phyloP scores from a whole-genome alignment of 2,888 invertebrate species.

The Selenia dentaria region DNA sequence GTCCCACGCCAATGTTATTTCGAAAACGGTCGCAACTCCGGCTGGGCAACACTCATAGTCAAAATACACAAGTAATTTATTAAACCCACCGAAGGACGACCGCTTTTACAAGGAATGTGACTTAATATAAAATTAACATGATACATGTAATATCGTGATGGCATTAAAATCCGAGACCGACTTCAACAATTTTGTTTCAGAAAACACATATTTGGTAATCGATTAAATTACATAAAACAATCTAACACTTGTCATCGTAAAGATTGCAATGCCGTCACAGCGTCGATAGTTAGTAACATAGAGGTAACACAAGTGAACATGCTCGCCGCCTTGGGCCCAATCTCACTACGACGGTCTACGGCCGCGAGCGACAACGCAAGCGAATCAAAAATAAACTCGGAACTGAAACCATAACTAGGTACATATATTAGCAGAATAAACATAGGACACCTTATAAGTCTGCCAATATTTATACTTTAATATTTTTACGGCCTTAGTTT shows the following conservation, averaged over 20 bases:
- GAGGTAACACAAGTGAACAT: conserved; percentile 18
- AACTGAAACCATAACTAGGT: conserved; percentile 47
- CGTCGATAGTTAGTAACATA: conserved; percentile 27
- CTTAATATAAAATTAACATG: conserved; percentile 46
- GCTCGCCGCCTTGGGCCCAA: conserved; percentile 25
- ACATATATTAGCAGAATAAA: no score
- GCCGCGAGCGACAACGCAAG: conserved; percentile 28
- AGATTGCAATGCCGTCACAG: conserved; percentile 23
- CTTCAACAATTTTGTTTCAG: no score
- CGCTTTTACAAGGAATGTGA: conserved; percentile 56
- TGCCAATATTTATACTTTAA: no score
- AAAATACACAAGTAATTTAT: not conserved
- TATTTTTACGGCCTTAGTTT: no score
- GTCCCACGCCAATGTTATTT: conserved; percentile 35
- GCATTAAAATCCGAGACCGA: conserved; percentile 45
- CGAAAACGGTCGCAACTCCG: conserved; percentile 29
- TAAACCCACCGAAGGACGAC: conserved; percentile 36
- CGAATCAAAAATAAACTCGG: conserved; percentile 26
- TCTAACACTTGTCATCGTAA: no score
- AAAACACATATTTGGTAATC: not conserved
- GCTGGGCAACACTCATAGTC: not conserved
- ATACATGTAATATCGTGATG: conserved; percentile 42
- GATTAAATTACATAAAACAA: no score
- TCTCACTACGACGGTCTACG: conserved; percentile 21
- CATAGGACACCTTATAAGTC: no score